phyloP scores from a whole-genome alignment of 2,888 invertebrate genomes.

The Macrophya annulata region DNA sequence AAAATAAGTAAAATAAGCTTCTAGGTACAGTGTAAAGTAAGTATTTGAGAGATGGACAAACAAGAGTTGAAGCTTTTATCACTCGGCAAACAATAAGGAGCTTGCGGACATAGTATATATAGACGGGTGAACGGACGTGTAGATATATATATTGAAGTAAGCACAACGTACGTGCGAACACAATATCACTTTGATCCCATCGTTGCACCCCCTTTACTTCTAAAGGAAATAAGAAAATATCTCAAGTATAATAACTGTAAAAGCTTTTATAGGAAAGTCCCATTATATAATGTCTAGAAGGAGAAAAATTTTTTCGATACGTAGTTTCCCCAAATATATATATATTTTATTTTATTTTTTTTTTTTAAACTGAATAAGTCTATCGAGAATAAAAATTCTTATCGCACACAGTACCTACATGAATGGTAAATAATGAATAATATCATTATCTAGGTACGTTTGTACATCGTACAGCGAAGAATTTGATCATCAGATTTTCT shows the following conservation, averaged over 20 bases:
- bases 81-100: slow-evolving; percentile 72
- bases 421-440: not conserved
- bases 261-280: slow-evolving; percentile 68
- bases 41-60: slow-evolving; percentile 71
- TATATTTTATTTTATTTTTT: too few relatives aligned
- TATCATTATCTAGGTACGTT: not conserved
- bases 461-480: slow-evolving; percentile 23
- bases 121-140: slow-evolving; percentile 35
- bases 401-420: not conserved
- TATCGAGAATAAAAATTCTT: not conserved
- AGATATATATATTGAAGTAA: slow-evolving; percentile 36
- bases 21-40: not conserved
- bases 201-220: slow-evolving; percentile 48
- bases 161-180: slow-evolving; percentile 59
- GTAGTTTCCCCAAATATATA: not conserved
- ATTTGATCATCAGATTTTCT: slow-evolving; percentile 49
- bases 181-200: slow-evolving; percentile 65
- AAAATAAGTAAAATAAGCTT: not conserved
- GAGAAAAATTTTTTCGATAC: not conserved
- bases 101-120: slow-evolving; percentile 5
- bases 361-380: not conserved
- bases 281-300: slow-evolving; percentile 56
- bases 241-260: slow-evolving; percentile 76
- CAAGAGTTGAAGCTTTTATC: slow-evolving; percentile 74
- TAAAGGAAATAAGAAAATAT: slow-evolving; percentile 70